Base-by-base conservation (phyloP, 2,113 vertebrate species). In the Myrmophylax atrothorax region DNA sequence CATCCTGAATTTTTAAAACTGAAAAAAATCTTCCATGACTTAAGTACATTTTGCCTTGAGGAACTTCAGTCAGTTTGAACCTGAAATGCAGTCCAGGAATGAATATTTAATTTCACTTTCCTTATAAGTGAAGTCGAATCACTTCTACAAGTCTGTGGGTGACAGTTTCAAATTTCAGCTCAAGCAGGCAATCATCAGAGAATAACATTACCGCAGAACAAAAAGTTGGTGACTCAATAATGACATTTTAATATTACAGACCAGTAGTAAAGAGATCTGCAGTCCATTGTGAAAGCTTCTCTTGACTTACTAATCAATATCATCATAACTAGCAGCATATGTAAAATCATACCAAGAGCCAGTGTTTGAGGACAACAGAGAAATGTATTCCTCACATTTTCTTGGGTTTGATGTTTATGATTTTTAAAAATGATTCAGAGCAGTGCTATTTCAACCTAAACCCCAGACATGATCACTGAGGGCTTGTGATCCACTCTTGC, bases 21-120 rank as follows among this genome's bases (percentile, higher is more conserved):
- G 89, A 94, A 97, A 96, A 98, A 97, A 95, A 35, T 94, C 38
- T 92, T 81, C 89, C 94, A 87, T 60, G 55, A 91, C 95, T 98
- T 97, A 98, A 98, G 95, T 97, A 97, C 82, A 93, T 98, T 98
- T 98, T 98, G 98, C 98, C 98, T 97, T 97, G 96, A 98, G 98
- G 97, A 98, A 91, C 93, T 96, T 97, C 93, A 97, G 96, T 97
- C 96, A 98, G 93, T 98, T 98, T 97, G 95, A 98, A 98, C 96
- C 97, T 97, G 96, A 98, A 98, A 98, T 98, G 96, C 94, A 97
- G 97, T 94, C 96, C 31, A 76, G 97, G 95, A 95, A 98, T 98
- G 97, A 98, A 98, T 98, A 98, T 98, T 98, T 98, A 98, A 98
- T 98, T 98, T 98, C 84, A 97, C 96, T 98, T 98, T 96, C 95